Percentiles rank a stretch among this genome's conserved stretches.
phyloP scores from a whole-genome alignment of 92 coral and sea anemone species.

The Heteractis magnifica region DNA sequence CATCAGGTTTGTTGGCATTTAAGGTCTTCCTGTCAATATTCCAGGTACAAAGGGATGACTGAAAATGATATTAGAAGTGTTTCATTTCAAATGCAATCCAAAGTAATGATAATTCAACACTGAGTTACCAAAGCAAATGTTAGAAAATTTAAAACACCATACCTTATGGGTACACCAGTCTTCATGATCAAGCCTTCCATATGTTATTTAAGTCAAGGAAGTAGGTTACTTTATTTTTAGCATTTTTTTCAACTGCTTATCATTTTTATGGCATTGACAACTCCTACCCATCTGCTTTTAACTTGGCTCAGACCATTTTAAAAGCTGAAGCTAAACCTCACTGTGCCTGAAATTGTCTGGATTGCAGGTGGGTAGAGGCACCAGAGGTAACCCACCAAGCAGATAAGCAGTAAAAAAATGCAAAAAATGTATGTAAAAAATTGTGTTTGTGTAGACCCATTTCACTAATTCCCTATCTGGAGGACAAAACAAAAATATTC shows the following conservation, averaged over 20 bases:
- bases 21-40: conserved; percentile 83
- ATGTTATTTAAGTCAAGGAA: conserved; percentile 43
- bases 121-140: not conserved
- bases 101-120: not conserved
- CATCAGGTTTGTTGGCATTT: conserved; percentile 81
- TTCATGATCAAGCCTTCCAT: conserved; percentile 96
- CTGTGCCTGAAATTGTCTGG: too few relatives aligned
- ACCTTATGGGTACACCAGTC: conserved; percentile 99
- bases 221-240: not conserved
- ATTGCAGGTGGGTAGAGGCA: not conserved
- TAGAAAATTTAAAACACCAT: not conserved
- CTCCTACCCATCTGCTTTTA: too few relatives aligned
- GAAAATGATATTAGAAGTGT: not conserved
- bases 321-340: too few relatives aligned
- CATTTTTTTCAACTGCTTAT: not conserved
- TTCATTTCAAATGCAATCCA: not conserved
- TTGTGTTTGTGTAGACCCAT: not conserved
- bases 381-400: not conserved
- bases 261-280: too few relatives aligned
- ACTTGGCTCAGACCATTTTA: too few relatives aligned
- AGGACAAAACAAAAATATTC: too few relatives aligned
- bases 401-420: not conserved
- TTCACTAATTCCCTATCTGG: too few relatives aligned
- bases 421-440: not conserved
- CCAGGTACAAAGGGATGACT: conserved; percentile 96